Percentiles rank a stretch among this genome's conserved stretches.
These are phyloP conservation scores for Seira sanloemensis DNA, from an alignment of 2,888 invertebrate genomes.

Conservation along the genomic window DNA sequence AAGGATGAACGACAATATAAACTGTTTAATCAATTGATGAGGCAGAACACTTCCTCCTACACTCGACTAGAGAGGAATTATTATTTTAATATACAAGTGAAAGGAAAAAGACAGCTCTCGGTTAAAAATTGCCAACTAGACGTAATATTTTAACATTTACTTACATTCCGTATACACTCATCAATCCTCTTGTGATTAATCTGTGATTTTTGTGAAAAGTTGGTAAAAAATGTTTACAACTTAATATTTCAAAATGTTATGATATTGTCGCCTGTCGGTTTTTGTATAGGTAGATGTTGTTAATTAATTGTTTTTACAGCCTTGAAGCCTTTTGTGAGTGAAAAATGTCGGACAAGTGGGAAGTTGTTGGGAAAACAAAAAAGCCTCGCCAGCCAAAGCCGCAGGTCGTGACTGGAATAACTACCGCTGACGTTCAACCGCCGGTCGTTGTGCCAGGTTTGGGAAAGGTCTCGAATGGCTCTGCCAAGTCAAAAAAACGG, in stretches of 20 bases:
- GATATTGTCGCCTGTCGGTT: too few species aligned
- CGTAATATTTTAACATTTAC: neutral
- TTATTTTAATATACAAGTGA: too few species aligned
- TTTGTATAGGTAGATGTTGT: too few species aligned
- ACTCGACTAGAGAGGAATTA: too few species aligned
- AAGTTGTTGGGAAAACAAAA: conserved; percentile 65
- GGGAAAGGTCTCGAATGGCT: conserved; percentile 44
- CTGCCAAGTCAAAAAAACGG: conserved; percentile 55
- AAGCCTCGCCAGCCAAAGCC: conserved; percentile 62
- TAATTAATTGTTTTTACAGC: too few species aligned
- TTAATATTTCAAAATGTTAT: too few species aligned
- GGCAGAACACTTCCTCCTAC: too few species aligned
- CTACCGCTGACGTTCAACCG: conserved; percentile 8
- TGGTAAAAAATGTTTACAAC: neutral
- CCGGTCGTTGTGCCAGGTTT: conserved; percentile 34
- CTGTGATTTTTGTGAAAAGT: neutral
- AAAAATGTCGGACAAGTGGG: conserved; percentile 71
- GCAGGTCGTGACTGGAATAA: conserved; percentile 41
- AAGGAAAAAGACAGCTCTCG: too few species aligned
- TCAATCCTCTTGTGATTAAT: conserved; percentile 10
- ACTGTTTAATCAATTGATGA: too few species aligned
- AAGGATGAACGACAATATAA: too few species aligned
- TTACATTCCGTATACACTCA: neutral
- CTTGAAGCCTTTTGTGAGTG: too few species aligned
- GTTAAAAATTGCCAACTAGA: neutral